Conservation (phyloP, 2,888 invertebrate species). For the Heteromyza rotundicornis region DNA sequence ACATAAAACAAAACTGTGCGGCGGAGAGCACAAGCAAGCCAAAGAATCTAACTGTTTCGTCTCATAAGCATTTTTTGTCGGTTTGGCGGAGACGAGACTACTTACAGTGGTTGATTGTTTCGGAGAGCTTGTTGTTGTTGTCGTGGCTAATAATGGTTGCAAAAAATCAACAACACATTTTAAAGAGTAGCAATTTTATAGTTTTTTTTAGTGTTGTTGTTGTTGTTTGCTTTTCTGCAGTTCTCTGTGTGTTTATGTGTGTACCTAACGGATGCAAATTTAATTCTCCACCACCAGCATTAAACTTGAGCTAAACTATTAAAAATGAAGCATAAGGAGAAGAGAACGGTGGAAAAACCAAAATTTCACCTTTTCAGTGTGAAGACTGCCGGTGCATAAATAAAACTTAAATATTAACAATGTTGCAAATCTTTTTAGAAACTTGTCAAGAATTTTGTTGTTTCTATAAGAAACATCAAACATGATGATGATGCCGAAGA, state of each 20-base stretch:
- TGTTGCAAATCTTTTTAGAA: too few relatives aligned
- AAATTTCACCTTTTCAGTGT: background rate
- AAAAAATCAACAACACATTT: constrained; percentile 9
- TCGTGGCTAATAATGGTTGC: constrained; percentile 8
- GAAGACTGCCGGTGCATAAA: constrained; percentile 51
- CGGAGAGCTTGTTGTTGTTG: background rate
- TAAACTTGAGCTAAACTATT: constrained; percentile 26
- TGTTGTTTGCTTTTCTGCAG: background rate
- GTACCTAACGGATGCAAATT: constrained; percentile 50
- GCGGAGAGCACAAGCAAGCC: background rate
- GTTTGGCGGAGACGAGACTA: background rate
- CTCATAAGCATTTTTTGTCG: background rate
- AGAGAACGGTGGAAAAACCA: background rate
- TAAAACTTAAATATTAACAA: background rate
- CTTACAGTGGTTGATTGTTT: background rate
- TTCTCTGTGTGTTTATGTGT: background rate
- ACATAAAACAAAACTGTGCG: background rate
- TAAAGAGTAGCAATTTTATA: constrained; percentile 9
- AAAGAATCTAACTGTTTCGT: background rate
- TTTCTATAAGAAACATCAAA: background rate
- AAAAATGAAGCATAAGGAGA: constrained; percentile 11
- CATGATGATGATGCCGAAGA: background rate
- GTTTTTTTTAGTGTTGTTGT: constrained; percentile 18
- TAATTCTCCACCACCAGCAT: constrained; percentile 43
- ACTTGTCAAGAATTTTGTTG: too few relatives aligned